Conservation (phyloP, 2,888 invertebrate genomes). For the Brachyptera putata region DNA sequence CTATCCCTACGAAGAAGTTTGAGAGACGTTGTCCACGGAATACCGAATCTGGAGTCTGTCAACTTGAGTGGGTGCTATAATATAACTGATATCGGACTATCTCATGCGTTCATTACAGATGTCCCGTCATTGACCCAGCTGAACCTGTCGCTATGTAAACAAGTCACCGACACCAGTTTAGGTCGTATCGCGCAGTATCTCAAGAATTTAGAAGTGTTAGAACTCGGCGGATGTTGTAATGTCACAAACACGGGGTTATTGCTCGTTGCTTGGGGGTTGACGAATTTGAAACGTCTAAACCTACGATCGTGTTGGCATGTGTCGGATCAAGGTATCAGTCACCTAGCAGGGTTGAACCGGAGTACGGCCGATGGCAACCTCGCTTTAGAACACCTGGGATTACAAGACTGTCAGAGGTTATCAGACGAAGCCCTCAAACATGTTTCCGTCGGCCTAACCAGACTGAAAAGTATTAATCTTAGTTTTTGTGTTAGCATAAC, state of each 20-base stretch:
- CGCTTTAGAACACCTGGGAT: slow-evolving; percentile 75
- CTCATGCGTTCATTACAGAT: slow-evolving; percentile 75
- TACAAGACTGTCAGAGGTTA: slow-evolving; percentile 92
- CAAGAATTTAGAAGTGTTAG: slow-evolving; percentile 80
- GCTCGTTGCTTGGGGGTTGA: slow-evolving; percentile 82
- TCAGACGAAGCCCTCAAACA: slow-evolving; percentile 87
- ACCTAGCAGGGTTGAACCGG: slow-evolving; percentile 71
- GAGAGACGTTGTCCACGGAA: slow-evolving; percentile 77
- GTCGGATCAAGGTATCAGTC: slow-evolving; percentile 85
- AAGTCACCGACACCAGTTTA: slow-evolving; percentile 87
- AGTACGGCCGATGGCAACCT: slow-evolving; percentile 63
- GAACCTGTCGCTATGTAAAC: slow-evolving; percentile 89
- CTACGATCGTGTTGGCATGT: slow-evolving; percentile 90
- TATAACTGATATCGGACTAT: slow-evolving; percentile 80
- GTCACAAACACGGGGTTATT: slow-evolving; percentile 85
- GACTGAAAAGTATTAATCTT: slow-evolving; percentile 81
- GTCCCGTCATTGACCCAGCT: slow-evolving; percentile 72
- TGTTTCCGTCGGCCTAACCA: slow-evolving; percentile 74
- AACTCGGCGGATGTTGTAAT: slow-evolving; percentile 88
- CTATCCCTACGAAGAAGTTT: slow-evolving; percentile 77
- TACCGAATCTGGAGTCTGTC: slow-evolving; percentile 81
- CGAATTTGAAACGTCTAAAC: slow-evolving; percentile 77
- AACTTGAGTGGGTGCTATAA: slow-evolving; percentile 92
- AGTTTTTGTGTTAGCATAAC: slow-evolving; percentile 93
- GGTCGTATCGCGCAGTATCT: slow-evolving; percentile 79